Conservation (phyloP, 2,888 invertebrate genomes). For the Lucinisca nassula region DNA sequence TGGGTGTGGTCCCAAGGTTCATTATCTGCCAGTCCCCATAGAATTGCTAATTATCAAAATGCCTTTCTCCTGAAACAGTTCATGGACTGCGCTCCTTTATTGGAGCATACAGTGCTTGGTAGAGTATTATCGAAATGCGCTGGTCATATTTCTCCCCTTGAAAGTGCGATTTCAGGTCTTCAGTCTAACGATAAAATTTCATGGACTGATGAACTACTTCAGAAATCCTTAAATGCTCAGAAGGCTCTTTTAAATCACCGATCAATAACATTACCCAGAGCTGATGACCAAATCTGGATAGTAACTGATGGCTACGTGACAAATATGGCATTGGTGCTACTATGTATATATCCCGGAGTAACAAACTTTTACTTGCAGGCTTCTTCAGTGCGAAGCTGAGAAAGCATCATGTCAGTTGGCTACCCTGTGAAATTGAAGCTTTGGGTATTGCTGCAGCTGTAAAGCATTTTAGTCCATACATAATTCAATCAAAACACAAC, state of each 20-base stretch:
- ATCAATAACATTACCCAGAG: neutral
- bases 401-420: too few relatives aligned
- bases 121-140: neutral
- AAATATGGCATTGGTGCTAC: neutral
- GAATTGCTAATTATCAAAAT: conserved; percentile 42
- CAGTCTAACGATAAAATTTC: neutral
- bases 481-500: neutral
- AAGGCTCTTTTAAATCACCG: neutral
- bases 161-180: too few relatives aligned
- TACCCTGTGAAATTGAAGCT: neutral
- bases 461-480: too few relatives aligned
- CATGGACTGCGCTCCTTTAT: conserved; percentile 54
- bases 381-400: too few relatives aligned
- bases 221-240: neutral
- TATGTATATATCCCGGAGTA: neutral
- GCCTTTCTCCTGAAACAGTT: conserved; percentile 38
- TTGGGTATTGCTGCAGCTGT: too few relatives aligned
- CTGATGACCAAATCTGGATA: neutral
- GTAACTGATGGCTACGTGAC: neutral
- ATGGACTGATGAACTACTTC: neutral
- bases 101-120: conserved; percentile 51
- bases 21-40: conserved; percentile 53
- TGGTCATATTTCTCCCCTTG: neutral
- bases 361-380: neutral
- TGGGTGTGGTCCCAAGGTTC: conserved; percentile 61